A percentile compares a stretch with the other conserved stretches of the same genome.
These are phyloP conservation scores for Oscheius myriophilus DNA, from an alignment of 2,888 invertebrate genomes.

Conservation along the genomic window DNA sequence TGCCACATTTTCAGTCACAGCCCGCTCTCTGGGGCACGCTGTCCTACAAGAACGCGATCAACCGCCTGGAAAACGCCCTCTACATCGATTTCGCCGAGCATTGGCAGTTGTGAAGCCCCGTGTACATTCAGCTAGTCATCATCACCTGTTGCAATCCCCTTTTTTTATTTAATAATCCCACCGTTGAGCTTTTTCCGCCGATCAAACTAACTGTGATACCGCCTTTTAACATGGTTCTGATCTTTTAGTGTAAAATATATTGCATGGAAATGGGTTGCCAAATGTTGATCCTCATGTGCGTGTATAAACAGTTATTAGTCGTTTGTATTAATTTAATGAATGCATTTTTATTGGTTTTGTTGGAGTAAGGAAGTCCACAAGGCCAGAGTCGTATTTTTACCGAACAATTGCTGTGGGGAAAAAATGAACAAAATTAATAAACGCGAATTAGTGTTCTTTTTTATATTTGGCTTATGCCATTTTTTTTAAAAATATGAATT, in stretches of 20 bases:
- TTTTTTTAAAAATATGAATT: no score
- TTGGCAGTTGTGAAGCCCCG: constrained; percentile 58
- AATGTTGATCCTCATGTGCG: constrained; percentile 21
- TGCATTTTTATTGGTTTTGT: no score
- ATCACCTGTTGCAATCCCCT: neutral
- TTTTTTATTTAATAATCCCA: constrained; percentile 3
- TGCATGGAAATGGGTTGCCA: constrained; percentile 19
- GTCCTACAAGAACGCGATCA: constrained; percentile 60
- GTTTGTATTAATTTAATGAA: no score
- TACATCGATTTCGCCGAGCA: constrained; percentile 70
- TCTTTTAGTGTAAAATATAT: neutral
- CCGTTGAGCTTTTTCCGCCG: constrained; percentile 21
- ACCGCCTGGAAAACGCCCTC: constrained; percentile 64
- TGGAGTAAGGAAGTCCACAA: no score
- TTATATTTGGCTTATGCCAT: no score
- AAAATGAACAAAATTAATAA: no score
- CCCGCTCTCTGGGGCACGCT: constrained; percentile 61
- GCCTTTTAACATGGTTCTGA: neutral
- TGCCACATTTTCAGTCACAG: constrained; percentile 33
- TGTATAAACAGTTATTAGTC: neutral
- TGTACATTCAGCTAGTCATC: constrained; percentile 21
- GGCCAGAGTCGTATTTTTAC: no score
- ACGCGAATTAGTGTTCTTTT: no score
- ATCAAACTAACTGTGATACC: neutral
- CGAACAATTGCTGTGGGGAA: no score